Evolutionary conservation across 2,888 invertebrate species (phyloP).

Genomic region (Trichacis sp.): DNA sequence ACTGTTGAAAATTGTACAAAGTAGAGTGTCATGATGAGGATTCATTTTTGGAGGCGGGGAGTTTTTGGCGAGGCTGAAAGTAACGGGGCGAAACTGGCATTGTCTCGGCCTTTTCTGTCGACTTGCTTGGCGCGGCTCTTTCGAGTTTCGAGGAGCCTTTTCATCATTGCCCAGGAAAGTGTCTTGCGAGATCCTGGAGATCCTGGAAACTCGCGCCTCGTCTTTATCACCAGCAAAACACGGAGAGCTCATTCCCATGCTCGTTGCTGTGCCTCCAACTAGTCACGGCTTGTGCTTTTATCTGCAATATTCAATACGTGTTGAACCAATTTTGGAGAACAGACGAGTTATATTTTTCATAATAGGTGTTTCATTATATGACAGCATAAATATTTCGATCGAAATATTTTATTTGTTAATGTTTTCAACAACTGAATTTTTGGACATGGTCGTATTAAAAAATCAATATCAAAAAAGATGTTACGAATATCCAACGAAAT

Average conservation of each 20-base stretch:
- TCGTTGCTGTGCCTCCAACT: constrained; percentile 80
- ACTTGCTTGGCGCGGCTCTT: constrained; percentile 14
- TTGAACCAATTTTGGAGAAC: constrained; percentile 13
- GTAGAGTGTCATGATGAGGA: too few species aligned
- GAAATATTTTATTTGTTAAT: too few species aligned
- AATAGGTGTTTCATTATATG: too few species aligned
- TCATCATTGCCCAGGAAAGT: constrained; percentile 20
- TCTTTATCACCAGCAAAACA: constrained; percentile 81
- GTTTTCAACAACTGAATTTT: too few species aligned
- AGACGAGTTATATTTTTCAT: neutral
- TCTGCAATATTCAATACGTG: constrained; percentile 70
- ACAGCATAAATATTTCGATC: too few species aligned
- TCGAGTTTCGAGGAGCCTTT: neutral
- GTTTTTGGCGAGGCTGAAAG: too few species aligned
- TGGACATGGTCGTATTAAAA: too few species aligned
- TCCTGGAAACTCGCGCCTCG: constrained; percentile 51
- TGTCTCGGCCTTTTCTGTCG: constrained; percentile 22
- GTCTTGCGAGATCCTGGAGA: constrained; percentile 35
- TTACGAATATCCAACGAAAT: too few species aligned
- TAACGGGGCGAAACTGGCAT: too few species aligned
- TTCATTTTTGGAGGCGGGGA: too few species aligned
- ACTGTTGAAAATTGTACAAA: too few species aligned
- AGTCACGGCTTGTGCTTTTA: constrained; percentile 82
- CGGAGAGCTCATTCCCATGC: constrained; percentile 81
- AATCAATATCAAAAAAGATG: neutral